phyloP scores from a whole-genome alignment of 2,113 vertebrate species.

The Pogona vitticeps region DNA sequence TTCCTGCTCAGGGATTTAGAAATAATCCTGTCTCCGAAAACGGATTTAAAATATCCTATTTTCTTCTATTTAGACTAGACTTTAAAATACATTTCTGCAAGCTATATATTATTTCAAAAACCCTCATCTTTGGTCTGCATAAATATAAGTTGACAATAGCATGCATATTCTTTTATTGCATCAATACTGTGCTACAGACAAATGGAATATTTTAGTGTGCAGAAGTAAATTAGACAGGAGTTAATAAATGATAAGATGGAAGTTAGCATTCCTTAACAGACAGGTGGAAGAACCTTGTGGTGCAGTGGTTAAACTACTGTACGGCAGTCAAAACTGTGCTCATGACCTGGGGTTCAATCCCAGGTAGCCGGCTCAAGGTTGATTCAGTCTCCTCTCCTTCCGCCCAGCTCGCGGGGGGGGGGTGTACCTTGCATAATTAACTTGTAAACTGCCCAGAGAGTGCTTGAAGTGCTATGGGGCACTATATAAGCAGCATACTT shows the following conservation, averaged over 20 bases:
- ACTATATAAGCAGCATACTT: too few relatives aligned
- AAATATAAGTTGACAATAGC: neutral
- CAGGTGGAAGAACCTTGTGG: too few relatives aligned
- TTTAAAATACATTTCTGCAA: constrained; percentile 25
- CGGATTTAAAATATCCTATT: constrained; percentile 3
- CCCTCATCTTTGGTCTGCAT: neutral
- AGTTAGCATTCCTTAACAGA: neutral
- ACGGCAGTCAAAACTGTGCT: too few relatives aligned
- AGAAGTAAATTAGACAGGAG: neutral
- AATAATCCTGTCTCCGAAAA: constrained; percentile 5
- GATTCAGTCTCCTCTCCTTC: too few relatives aligned
- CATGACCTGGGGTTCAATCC: too few relatives aligned
- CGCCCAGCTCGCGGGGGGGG: too few relatives aligned
- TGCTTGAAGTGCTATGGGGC: too few relatives aligned
- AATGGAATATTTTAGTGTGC: constrained; percentile 8
- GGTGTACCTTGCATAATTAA: too few relatives aligned
- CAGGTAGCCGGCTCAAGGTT: too few relatives aligned
- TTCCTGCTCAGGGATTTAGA: constrained; percentile 12
- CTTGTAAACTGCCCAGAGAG: too few relatives aligned
- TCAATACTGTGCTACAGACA: neutral
- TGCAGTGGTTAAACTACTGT: too few relatives aligned
- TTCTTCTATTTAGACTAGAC: constrained; percentile 11
- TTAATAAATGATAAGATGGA: neutral
- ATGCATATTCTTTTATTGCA: neutral
- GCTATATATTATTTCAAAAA: neutral